phyloP scores from a whole-genome alignment of 2,888 invertebrate genomes.

The Caenorhabditis sp. region DNA sequence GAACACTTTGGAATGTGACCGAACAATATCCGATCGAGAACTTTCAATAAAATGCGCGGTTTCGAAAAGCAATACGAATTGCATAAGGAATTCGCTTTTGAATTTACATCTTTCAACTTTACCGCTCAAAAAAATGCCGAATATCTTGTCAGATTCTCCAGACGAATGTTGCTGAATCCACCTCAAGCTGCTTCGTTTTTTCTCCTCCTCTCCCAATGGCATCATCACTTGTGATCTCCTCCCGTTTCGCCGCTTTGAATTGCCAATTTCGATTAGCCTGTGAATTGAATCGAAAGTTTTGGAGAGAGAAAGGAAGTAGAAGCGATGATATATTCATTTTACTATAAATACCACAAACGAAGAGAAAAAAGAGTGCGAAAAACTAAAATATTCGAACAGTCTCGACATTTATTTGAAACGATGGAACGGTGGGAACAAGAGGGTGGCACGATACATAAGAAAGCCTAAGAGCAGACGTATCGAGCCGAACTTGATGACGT shows the following conservation, averaged over 20 bases:
- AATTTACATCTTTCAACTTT: conserved; percentile 16
- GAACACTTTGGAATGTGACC: conserved; percentile 17
- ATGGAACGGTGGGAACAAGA: conserved; percentile 41
- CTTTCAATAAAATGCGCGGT: background rate
- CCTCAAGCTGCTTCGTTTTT: background rate
- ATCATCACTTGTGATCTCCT: conserved; percentile 26
- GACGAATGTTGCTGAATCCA: conserved; percentile 35
- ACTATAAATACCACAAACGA: conserved; percentile 18
- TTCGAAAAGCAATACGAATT: background rate
- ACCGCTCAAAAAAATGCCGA: conserved; percentile 1
- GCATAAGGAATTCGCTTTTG: background rate
- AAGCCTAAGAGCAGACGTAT: conserved; percentile 19
- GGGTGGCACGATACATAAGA: conserved; percentile 30
- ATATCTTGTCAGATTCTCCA: background rate
- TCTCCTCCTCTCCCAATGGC: conserved; percentile 2
- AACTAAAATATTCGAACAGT: conserved; percentile 18
- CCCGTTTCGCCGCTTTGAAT: conserved; percentile 12
- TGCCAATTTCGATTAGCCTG: conserved; percentile 34
- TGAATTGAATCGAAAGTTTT: conserved; percentile 14
- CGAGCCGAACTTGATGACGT: conserved; percentile 24
- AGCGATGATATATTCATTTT: conserved; percentile 19
- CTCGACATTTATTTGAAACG: conserved; percentile 46
- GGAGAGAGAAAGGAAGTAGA: background rate
- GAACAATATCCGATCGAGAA: conserved; percentile 20
- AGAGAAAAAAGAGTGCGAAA: conserved; percentile 3